Percentiles rank a stretch among this genome's conserved stretches.
Conservation (phyloP, 2,888 invertebrate species). For the Ceraclea dissimilis region DNA sequence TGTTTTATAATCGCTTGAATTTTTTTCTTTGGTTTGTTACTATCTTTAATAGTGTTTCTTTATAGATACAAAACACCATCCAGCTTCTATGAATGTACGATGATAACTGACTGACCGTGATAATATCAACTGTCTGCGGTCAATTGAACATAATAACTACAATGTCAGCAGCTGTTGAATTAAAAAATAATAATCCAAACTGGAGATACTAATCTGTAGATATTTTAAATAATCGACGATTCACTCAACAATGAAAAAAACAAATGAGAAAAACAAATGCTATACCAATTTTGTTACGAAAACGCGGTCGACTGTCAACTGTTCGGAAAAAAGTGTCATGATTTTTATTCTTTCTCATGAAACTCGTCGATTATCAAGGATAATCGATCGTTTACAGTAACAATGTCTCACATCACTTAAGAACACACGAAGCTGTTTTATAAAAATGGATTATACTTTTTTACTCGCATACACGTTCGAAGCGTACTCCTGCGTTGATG, state of each 20-base stretch:
- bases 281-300: not conserved
- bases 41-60: too few relatives aligned
- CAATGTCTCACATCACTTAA: not conserved
- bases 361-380: not conserved
- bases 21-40: too few relatives aligned
- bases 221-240: not conserved
- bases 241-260: not conserved
- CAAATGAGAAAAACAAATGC: not conserved
- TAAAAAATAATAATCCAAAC: not conserved
- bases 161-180: constrained; percentile 17
- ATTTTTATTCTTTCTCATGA: not conserved
- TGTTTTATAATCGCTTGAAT: too few relatives aligned
- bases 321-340: not conserved
- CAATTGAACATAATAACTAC: constrained; percentile 3
- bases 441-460: not conserved
- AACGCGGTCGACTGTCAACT: not conserved
- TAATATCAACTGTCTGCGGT: constrained; percentile 23
- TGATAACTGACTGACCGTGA: constrained; percentile 39
- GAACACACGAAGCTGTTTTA: not conserved
- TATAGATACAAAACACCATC: too few relatives aligned
- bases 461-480: not conserved
- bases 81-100: constrained; percentile 23
- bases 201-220: not conserved
- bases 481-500: not conserved
- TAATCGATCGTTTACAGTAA: not conserved